Evolutionary conservation across 2,888 invertebrate species (phyloP).

Genomic region (Zonitis immaculata): DNA sequence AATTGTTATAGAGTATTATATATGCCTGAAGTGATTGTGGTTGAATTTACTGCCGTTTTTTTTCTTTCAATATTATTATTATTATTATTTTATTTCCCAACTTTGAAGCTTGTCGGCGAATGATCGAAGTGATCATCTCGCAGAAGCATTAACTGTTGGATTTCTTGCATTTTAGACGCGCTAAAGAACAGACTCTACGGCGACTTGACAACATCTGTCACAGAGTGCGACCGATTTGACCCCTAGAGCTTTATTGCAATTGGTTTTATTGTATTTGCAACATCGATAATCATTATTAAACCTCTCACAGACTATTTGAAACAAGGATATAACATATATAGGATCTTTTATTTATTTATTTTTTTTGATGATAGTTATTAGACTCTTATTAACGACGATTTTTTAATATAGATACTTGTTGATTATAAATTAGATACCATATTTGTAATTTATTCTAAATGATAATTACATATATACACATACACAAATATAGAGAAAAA

Average conservation of each 20-base stretch:
- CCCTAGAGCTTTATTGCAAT: slow-evolving; percentile 11
- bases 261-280: slow-evolving; percentile 18
- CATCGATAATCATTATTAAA: slow-evolving; percentile 15
- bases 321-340: no score
- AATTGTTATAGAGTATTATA: neutral
- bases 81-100: neutral
- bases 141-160: slow-evolving; percentile 8
- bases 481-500: no score
- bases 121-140: neutral
- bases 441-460: slow-evolving; percentile 3
- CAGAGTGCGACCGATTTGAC: slow-evolving; percentile 17
- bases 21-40: no score
- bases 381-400: slow-evolving; percentile 14
- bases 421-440: no score
- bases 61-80: no score
- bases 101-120: neutral
- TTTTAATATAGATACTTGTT: slow-evolving; percentile 14
- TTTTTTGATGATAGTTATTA: slow-evolving; percentile 18
- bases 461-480: no score
- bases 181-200: slow-evolving; percentile 5
- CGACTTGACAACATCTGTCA: slow-evolving; percentile 17
- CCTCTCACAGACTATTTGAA: slow-evolving; percentile 6
- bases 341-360: slow-evolving; percentile 12
- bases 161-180: slow-evolving; percentile 19
- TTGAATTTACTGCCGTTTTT: no score